phyloP scores from a whole-genome alignment of 2,113 vertebrate genomes.

The Spermophilus dauricus region DNA sequence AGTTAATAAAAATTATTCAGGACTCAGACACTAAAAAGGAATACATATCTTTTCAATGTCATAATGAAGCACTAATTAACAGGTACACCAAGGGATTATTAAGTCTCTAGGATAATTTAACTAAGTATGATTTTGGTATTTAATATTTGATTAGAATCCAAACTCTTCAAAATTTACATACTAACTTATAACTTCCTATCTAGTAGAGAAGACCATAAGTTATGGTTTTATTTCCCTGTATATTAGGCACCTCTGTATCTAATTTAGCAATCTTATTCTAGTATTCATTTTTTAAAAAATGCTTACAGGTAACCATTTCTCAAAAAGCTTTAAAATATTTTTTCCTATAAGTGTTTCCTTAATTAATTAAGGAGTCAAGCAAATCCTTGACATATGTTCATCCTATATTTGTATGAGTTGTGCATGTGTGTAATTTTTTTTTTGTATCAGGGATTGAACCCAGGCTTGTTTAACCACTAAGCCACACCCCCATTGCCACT shows the following conservation, averaged over 20 bases:
- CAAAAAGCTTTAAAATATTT: constrained; percentile 2
- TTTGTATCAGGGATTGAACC: too few species aligned
- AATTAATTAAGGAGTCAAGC: not conserved
- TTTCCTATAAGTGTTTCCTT: not conserved
- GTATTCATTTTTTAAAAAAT: not conserved
- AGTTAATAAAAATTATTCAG: not conserved
- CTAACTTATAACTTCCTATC: not conserved
- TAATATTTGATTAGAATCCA: constrained; percentile 8
- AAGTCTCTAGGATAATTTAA: not conserved
- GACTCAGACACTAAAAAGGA: constrained; percentile 28
- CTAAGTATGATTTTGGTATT: not conserved
- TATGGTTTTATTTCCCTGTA: not conserved
- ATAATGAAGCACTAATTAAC: not conserved
- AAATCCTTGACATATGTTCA: not conserved
- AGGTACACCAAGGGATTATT: not conserved
- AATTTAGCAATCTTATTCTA: not conserved
- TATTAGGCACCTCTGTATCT: not conserved
- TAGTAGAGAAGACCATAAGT: not conserved
- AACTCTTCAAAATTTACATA: not conserved
- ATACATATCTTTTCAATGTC: not conserved
- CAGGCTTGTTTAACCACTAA: too few species aligned
- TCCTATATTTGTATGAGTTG: not conserved
- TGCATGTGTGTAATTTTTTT: not conserved
- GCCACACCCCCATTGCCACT: too few species aligned
- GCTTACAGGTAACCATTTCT: not conserved